phyloP scores from a whole-genome alignment of 2,888 invertebrate genomes.

The Caenorhabditis macrosperma region DNA sequence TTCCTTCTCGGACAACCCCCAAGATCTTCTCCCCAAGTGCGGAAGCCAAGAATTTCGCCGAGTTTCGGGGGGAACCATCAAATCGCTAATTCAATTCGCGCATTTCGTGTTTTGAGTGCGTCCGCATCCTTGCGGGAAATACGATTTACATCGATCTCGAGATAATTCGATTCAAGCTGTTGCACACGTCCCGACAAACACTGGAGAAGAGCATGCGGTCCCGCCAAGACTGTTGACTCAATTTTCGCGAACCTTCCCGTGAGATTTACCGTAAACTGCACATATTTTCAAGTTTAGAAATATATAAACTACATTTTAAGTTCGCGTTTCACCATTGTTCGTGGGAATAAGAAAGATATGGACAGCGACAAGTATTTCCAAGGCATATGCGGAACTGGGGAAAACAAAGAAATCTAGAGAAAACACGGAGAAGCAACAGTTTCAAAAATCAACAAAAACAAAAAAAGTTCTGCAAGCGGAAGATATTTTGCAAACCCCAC shows the following conservation, averaged over 20 bases:
- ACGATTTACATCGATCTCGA: slow-evolving; percentile 65
- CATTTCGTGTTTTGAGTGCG: slow-evolving; percentile 60
- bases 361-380: no score
- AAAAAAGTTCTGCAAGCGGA: no score
- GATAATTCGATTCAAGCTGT: slow-evolving; percentile 62
- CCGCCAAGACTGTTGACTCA: slow-evolving; percentile 25
- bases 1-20: neutral
- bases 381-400: no score
- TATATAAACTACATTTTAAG: no score
- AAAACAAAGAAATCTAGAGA: neutral
- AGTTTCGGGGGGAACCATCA: slow-evolving; percentile 50
- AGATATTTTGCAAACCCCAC: no score
- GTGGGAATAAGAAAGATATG: no score
- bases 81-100: slow-evolving; percentile 54
- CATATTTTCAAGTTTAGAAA: neutral
- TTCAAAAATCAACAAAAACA: no score
- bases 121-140: slow-evolving; percentile 56
- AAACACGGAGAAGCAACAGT: no score
- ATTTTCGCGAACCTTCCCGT: neutral
- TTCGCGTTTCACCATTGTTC: no score
- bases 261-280: neutral
- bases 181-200: slow-evolving; percentile 60
- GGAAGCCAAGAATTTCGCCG: neutral
- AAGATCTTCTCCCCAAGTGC: neutral
- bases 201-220: slow-evolving; percentile 44